Evolutionary conservation across 2,888 invertebrate species (phyloP), one percentile per base, ranked within the genome.

Genomic region (Drosophila peninsularis): DNA sequence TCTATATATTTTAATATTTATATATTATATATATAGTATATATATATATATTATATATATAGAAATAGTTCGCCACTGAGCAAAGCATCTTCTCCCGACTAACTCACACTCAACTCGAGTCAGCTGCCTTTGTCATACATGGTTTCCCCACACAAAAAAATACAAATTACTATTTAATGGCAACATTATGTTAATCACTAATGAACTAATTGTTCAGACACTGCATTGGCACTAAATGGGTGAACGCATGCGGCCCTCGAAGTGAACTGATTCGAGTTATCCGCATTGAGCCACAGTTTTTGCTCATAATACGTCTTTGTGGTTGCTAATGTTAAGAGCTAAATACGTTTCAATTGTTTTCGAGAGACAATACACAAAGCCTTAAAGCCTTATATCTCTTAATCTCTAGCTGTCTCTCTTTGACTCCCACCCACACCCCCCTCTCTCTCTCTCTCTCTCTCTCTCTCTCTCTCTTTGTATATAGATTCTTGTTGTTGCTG

Each of bases 281-380:
- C 21, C 24, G 3, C n/a, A 34, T 50, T 34, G 50, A 50, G 19
- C 7, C 19, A 3, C 3, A 14, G 49, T 21, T 42, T 44, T 36
- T 24, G 21, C 34, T 24, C 17, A 17, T 41, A 44, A 47, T 47
- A 17, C 1, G 30, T 19, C 30, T 47, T 37, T 63, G 52, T 63
- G 64, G 45, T 45, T 57, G 63, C 69, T 71, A 72, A 71, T 72
- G 76, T 64, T 74, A 73, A 70, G 70, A 70, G 67, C 78, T 83
- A 71, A 80, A 75, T 75, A 74, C 67, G 50, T 42, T 69, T 66
- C 78, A 82, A 82, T 82, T 86, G 82, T 86, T 79, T 78, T 65
- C 50, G 58, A 71, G 71, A 73, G 41, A 49, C 42, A 21, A 57
- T 30, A 45, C 37, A 58, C 47, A 77, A 84, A 72, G 65, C 71